Base-by-base conservation (phyloP, 2,888 invertebrate species). In the Hermaeophaga mercurialis region DNA sequence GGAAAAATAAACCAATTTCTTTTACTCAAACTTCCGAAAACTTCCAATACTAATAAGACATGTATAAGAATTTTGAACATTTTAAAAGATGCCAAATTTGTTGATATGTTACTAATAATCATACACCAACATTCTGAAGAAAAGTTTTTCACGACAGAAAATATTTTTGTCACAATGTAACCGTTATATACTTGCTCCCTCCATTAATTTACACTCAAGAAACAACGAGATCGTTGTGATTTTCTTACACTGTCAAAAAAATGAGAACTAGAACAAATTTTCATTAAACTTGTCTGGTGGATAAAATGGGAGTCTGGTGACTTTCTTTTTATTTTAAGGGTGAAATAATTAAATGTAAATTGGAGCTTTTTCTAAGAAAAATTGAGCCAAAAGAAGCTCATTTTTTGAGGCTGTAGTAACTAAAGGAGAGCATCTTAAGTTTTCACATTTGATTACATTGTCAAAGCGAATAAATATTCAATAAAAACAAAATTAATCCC, bases 51-150 rank as follows among this genome's bases (percentile, higher is more conserved):
- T 7, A 34, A 26, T 8, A 52, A 34, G 24, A 36, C 11, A 2
- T 43, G 4, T 5, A 43, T 9, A 1, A 52, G 12, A 15, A 44
- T 34, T 33, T 43, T 43, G 22, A 52, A 28, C 52, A 52, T 52
- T 18, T 52, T 33, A 31, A 11, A 18, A 38, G 15, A 11, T 49
- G 19, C 28, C 28, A 28, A 31, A 5, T 31, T 31, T 17, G 22
- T 36, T 14, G 8, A 12, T 22, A 5, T 36, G 8, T 47, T 34
- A 45, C 3, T 47, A 36, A 31, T 45, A 38, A 31, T 12, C 17
- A 15, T 8, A 8, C 26, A 1, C 5, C 6, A 5, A 24, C 38
- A 39, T 39, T 39, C 19, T 19, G 39, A 19, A 22, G 39, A 12
- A 9, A 12, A 15, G 22, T 39, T 39, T 39, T 39, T n/a, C 12